phyloP scores from a whole-genome alignment of 2,888 invertebrate species.

The Idaea biselata region DNA sequence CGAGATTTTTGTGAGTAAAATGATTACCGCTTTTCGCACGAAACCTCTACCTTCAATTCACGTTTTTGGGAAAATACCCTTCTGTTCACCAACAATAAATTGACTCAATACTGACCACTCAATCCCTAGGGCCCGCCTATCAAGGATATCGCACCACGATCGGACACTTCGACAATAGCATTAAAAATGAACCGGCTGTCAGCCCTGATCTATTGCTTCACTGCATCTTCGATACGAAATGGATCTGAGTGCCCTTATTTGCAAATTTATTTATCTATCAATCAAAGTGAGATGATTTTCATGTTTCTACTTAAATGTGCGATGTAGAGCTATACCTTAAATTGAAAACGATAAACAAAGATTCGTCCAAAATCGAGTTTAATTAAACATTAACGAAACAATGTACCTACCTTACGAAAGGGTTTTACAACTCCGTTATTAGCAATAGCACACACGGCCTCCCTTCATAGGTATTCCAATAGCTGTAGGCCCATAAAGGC shows the following conservation, averaged over 20 bases:
- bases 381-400: slow-evolving; percentile 42
- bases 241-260: slow-evolving; percentile 32
- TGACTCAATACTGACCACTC: slow-evolving; percentile 58
- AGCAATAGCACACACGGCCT: slow-evolving; percentile 60
- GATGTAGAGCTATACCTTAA: slow-evolving; percentile 7
- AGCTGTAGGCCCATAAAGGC: slow-evolving; percentile 61
- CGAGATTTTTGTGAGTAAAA: background rate
- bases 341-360: slow-evolving; percentile 20
- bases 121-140: slow-evolving; percentile 43
- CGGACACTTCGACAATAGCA: slow-evolving; percentile 67
- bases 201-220: slow-evolving; percentile 59
- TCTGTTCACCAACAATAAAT: slow-evolving; percentile 48
- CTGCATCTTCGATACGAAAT: slow-evolving; percentile 28
- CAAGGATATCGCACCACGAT: slow-evolving; percentile 36
- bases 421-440: slow-evolving; percentile 61
- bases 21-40: background rate
- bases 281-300: slow-evolving; percentile 19
- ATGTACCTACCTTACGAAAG: slow-evolving; percentile 40
- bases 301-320: background rate
- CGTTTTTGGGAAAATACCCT: background rate
- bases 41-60: background rate
- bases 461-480: slow-evolving; percentile 58
- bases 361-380: slow-evolving; percentile 26
- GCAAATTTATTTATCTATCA: slow-evolving; percentile 32
- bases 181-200: slow-evolving; percentile 75